phyloP scores from a whole-genome alignment of 1,140 invertebrate species.

The Tetragnatha versicolor region DNA sequence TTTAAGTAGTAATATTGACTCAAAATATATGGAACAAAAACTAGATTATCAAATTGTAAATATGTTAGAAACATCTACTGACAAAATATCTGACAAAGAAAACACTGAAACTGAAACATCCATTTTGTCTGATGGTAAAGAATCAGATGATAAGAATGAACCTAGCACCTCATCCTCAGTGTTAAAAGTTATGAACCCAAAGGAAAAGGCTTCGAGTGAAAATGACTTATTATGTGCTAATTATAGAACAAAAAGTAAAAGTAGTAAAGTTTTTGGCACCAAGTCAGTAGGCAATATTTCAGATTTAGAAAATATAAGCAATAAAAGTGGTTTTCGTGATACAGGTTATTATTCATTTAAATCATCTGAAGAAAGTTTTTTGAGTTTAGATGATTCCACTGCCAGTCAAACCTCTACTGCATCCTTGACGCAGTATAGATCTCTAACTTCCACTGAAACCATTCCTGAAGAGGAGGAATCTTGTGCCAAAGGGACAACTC shows the following conservation, averaged over 20 bases:
- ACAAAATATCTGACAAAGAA: neutral
- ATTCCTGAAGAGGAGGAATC: slow-evolving; percentile 59
- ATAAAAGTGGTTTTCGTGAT: slow-evolving; percentile 56
- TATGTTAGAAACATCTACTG: slow-evolving; percentile 12
- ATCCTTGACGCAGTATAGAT: slow-evolving; percentile 45
- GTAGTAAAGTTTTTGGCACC: slow-evolving; percentile 51
- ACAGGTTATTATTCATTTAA: slow-evolving; percentile 59
- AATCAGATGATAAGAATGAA: neutral
- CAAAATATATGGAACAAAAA: slow-evolving; percentile 44
- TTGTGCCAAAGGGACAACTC: slow-evolving; percentile 11
- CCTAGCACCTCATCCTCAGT: slow-evolving; percentile 17
- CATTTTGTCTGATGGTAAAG: neutral
- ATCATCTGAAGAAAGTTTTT: slow-evolving; percentile 57
- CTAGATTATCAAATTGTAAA: slow-evolving; percentile 38
- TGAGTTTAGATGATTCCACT: slow-evolving; percentile 53
- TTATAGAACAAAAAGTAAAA: slow-evolving; percentile 39
- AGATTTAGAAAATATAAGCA: slow-evolving; percentile 48
- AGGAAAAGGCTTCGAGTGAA: slow-evolving; percentile 56
- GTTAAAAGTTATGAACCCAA: slow-evolving; percentile 51
- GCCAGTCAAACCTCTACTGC: slow-evolving; percentile 40
- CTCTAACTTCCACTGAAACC: slow-evolving; percentile 53
- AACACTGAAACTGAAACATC: neutral
- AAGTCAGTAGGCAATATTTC: slow-evolving; percentile 57
- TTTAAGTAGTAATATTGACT: slow-evolving; percentile 49
- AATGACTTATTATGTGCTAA: slow-evolving; percentile 55